A percentile compares a stretch with the other conserved stretches of the same genome.
Conservation (phyloP, 2,888 invertebrate species). For the Diaprepes abbreviatus region DNA sequence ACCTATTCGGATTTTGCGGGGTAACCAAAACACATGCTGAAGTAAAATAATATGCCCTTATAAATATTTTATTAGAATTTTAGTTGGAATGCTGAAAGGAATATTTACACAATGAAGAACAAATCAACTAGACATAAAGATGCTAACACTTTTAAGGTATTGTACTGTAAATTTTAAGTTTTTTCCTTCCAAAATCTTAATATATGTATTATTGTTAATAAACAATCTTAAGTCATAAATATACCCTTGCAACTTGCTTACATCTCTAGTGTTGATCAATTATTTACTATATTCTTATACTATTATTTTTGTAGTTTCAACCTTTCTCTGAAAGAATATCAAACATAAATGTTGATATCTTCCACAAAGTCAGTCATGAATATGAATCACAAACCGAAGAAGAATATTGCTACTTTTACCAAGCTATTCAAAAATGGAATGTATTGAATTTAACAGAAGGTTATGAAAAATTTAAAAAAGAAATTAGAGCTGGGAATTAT, state of each 20-base stretch:
- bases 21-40: too few species aligned
- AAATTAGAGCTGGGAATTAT: constrained; percentile 75
- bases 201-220: too few species aligned
- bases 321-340: constrained; percentile 90
- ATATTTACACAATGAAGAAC: constrained; percentile 72
- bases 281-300: too few species aligned
- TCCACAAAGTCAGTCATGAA: constrained; percentile 85
- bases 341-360: constrained; percentile 88
- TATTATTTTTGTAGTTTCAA: constrained; percentile 86
- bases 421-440: constrained; percentile 90
- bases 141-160: constrained; percentile 84
- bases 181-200: too few species aligned
- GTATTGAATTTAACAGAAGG: constrained; percentile 88
- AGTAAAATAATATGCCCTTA: too few species aligned
- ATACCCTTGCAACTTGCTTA: too few species aligned
- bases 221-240: too few species aligned
- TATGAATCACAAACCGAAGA: constrained; percentile 79
- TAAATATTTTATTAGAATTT: too few species aligned
- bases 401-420: constrained; percentile 83
- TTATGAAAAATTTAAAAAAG: constrained; percentile 82
- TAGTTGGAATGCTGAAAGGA: neutral
- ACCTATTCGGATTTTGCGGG: too few species aligned
- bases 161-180: too few species aligned
- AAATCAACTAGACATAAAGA: constrained; percentile 82
- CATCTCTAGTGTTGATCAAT: too few species aligned